Evolutionary conservation across 2,113 vertebrate species (phyloP).

Genomic region (Forbesichthys papilliferus): DNA sequence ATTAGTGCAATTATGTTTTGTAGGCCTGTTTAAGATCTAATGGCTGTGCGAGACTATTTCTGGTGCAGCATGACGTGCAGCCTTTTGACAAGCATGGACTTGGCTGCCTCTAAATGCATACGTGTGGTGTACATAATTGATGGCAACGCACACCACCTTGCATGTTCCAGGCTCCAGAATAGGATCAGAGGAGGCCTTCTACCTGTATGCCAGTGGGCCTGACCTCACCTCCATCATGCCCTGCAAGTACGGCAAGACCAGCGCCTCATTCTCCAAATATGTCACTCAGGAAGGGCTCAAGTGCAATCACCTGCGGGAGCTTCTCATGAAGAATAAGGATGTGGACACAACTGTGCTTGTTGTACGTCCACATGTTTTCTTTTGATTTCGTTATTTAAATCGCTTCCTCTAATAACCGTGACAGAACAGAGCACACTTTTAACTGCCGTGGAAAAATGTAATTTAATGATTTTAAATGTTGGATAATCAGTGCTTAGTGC

Average conservation of each 20-base stretch:
- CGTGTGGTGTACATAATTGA: too few species aligned
- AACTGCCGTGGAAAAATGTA: too few species aligned
- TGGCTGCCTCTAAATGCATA: conserved; percentile 49
- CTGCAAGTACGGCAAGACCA: conserved; percentile 89
- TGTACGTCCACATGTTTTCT: conserved; percentile 75
- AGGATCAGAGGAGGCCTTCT: conserved; percentile 89
- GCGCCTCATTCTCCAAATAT: conserved; percentile 84
- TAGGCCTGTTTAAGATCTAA: conserved; percentile 1
- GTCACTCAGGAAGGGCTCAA: conserved; percentile 87
- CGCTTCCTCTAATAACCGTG: too few species aligned
- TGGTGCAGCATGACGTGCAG: conserved; percentile 16
- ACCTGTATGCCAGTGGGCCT: conserved; percentile 89
- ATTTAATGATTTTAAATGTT: too few species aligned
- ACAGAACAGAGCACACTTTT: too few species aligned
- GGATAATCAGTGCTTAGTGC: conserved; percentile 14
- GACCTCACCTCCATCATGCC: conserved; percentile 94
- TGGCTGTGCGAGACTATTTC: conserved; percentile 12
- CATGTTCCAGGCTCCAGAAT: conserved; percentile 84
- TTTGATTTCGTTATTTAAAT: neutral
- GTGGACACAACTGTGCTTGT: conserved; percentile 85
- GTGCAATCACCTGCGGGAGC: conserved; percentile 85
- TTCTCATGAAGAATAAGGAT: conserved; percentile 86
- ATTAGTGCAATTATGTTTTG: conserved; percentile 5
- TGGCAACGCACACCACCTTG: conserved; percentile 21
- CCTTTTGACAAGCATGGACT: neutral